These are phyloP conservation scores for Carcina quercana DNA, from an alignment of 2,888 invertebrate genomes.

Conservation along the genomic window DNA sequence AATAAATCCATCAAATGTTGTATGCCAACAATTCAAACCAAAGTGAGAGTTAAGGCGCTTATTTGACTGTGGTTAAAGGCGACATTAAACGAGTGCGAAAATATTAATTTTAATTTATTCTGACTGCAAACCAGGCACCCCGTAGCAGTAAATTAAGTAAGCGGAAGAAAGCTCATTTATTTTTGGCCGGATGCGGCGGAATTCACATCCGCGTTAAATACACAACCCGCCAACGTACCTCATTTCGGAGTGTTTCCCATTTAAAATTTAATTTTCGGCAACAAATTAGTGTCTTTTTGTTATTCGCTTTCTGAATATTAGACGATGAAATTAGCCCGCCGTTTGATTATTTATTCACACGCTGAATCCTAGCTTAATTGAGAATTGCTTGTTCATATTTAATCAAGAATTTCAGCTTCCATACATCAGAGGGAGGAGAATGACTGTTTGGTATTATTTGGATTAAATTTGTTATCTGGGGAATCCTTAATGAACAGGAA, in stretches of 20 bases:
- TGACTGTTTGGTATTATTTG: too few relatives aligned
- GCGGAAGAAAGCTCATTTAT: slow-evolving; percentile 73
- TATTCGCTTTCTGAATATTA: slow-evolving; percentile 64
- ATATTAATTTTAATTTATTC: slow-evolving; percentile 70
- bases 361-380: slow-evolving; percentile 42
- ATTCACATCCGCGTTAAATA: slow-evolving; percentile 72
- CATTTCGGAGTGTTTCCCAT: slow-evolving; percentile 61
- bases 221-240: slow-evolving; percentile 56
- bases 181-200: slow-evolving; percentile 70
- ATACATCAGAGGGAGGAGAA: too few relatives aligned
- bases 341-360: slow-evolving; percentile 49
- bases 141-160: slow-evolving; percentile 67
- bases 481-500: too few relatives aligned
- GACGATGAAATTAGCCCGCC: slow-evolving; percentile 47
- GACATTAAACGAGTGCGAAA: slow-evolving; percentile 56
- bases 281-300: slow-evolving; percentile 68
- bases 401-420: slow-evolving; percentile 29
- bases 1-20: slow-evolving; percentile 25
- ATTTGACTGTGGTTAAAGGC: too few relatives aligned
- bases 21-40: slow-evolving; percentile 54
- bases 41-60: too few relatives aligned
- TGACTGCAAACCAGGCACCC: slow-evolving; percentile 47
- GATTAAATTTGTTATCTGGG: too few relatives aligned
- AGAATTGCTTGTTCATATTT: slow-evolving; percentile 42
- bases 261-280: slow-evolving; percentile 66